Percentiles rank a stretch among this genome's conserved stretches.
These are phyloP conservation scores for Porites rus DNA, from an alignment of 92 coral and sea anemone genomes.

Conservation along the genomic window DNA sequence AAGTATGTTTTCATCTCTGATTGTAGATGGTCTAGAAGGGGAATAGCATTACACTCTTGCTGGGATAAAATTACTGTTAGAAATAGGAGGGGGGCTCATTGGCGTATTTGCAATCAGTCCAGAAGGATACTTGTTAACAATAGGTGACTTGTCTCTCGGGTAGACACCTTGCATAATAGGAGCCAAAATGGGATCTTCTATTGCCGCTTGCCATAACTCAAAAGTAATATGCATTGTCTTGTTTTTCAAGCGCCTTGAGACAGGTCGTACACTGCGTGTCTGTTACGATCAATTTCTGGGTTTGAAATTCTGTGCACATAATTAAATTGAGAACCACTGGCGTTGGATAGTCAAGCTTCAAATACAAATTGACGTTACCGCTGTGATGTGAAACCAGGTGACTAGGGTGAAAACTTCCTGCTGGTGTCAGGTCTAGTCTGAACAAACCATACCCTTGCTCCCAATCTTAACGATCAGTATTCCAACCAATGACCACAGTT, in stretches of 20 bases:
- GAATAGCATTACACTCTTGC: too few species aligned
- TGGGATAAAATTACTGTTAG: too few species aligned
- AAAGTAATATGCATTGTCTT: constrained; percentile 1
- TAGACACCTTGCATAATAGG: constrained; percentile 24
- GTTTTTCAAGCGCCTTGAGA: neutral
- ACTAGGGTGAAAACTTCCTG: constrained; percentile 2
- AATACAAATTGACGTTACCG: constrained; percentile 30
- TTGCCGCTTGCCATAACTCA: constrained; percentile 3
- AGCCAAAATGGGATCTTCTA: constrained; percentile 12
- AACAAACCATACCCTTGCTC: constrained; percentile 28
- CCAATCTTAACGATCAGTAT: constrained; percentile 40
- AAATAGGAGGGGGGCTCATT: too few species aligned
- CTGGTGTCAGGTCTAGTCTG: constrained; percentile 33
- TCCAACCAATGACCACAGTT: constrained; percentile 7
- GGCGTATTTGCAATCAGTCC: constrained; percentile 47
- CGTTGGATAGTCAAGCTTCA: neutral
- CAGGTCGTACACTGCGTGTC: constrained; percentile 21
- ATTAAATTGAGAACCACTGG: constrained; percentile 17
- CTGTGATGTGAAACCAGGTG: constrained; percentile 7
- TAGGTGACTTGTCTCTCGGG: constrained; percentile 28
- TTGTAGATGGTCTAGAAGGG: too few species aligned
- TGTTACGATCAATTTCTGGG: constrained; percentile 27
- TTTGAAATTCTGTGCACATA: constrained; percentile 33
- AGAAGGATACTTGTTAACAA: constrained; percentile 13
- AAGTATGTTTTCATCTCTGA: too few species aligned